Base-by-base conservation (phyloP, 2,797 vertebrate species). In the Siniperca scherzeri region DNA sequence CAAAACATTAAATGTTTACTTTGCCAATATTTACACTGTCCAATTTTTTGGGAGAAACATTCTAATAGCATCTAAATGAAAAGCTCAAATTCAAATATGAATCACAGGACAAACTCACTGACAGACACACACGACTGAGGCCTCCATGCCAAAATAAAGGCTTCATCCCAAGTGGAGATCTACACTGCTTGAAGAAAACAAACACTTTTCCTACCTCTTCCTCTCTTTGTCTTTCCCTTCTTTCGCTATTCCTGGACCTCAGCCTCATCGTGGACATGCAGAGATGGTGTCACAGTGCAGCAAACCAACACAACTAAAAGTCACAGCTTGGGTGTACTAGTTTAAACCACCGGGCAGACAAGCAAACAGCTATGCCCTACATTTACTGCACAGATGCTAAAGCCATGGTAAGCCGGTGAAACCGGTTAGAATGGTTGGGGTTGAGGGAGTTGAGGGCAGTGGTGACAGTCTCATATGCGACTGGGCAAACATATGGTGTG, bases 381-480 rank as follows among this genome's bases (percentile, higher is more conserved):
- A 94, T 92, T 87, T 90, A 81, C 86, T 11, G 88, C 88, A 87
- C 94, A 94, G 92, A 94, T 92, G 94, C 91, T 90, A 93, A 95
- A 95, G 94, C 93, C 93, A 90, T 36, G n/a, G 80, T 95, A 95
- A 95, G 94, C 91, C 83, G 80, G 81, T 42, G 73, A 88, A 92
- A 93, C 83, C 86, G 38, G 86, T 93, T 92, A 68, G 82, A 90
- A 89, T 87, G 85, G 84, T 69, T 44, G 48, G 66, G 87, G 83
- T 74, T 62, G 86, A 82, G 83, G 72, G 75, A 75, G 86, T 79
- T 65, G 73, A 84, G 82, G 78, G 73, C 66, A 69, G 53, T 2
- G 69, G 68, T 46, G 70, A 72, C 60, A 7, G 48, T 44, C 71
- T 89, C 65, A 80, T 17, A 85, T 78, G 83, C 40, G 59, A 77